phyloP scores from a whole-genome alignment of 2,888 invertebrate species.

The Polymixis lichenea region DNA sequence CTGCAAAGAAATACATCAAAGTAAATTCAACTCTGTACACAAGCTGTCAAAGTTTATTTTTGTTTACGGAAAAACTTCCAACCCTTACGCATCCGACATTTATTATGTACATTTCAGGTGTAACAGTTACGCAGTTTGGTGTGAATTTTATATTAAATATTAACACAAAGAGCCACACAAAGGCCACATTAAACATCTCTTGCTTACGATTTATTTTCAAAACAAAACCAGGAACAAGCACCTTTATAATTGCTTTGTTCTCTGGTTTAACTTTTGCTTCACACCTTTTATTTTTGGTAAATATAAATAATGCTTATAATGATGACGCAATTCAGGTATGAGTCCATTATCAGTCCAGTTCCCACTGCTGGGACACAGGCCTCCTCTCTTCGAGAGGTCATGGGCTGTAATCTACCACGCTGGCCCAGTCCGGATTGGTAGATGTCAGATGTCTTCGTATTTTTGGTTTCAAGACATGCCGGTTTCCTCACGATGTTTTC shows the following conservation, averaged over 20 bases:
- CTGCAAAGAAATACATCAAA: slow-evolving; percentile 76
- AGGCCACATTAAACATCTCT: slow-evolving; percentile 72
- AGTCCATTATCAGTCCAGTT: background rate
- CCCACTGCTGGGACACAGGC: too few relatives aligned
- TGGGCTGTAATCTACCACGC: too few relatives aligned
- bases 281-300: slow-evolving; percentile 40
- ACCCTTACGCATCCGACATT: slow-evolving; percentile 68
- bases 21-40: slow-evolving; percentile 51
- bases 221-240: slow-evolving; percentile 66
- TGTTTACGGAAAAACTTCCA: slow-evolving; percentile 29
- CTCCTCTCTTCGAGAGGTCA: too few relatives aligned
- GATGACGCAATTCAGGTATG: background rate
- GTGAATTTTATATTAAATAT: slow-evolving; percentile 87
- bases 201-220: slow-evolving; percentile 72
- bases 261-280: slow-evolving; percentile 28
- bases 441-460: too few relatives aligned
- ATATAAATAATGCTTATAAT: slow-evolving; percentile 5
- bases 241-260: slow-evolving; percentile 55
- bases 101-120: slow-evolving; percentile 80
- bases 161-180: slow-evolving; percentile 79
- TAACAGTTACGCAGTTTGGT: slow-evolving; percentile 78
- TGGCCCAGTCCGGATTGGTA: too few relatives aligned
- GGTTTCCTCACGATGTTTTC: too few relatives aligned
- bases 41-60: slow-evolving; percentile 52
- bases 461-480: too few relatives aligned